phyloP scores from a whole-genome alignment of 2,113 vertebrate species.

The Tetraodon nigroviridis region DNA sequence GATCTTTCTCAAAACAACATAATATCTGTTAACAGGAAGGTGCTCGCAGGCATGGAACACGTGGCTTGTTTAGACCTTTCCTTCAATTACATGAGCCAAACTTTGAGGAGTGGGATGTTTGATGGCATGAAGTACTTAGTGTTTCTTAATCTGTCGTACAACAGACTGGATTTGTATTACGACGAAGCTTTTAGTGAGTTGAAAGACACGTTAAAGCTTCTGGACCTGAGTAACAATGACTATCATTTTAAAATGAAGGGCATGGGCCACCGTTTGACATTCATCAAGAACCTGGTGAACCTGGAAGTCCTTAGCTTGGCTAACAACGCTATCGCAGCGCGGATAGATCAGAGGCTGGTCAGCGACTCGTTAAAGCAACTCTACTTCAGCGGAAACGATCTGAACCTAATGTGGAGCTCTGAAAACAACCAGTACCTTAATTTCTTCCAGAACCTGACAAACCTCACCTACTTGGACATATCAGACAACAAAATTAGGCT shows the following conservation, averaged over 20 bases:
- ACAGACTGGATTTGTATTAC: conserved; percentile 78
- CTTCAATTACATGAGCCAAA: conserved; percentile 77
- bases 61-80: conserved; percentile 76
- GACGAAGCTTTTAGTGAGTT: conserved; percentile 65
- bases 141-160: conserved; percentile 74
- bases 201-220: conserved; percentile 62
- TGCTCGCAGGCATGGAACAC: conserved; percentile 72
- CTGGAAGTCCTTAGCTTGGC: conserved; percentile 72
- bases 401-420: conserved; percentile 72
- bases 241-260: conserved; percentile 77
- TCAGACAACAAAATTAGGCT: conserved; percentile 69
- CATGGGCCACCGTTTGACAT: conserved; percentile 74
- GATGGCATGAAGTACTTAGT: conserved; percentile 49
- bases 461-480: conserved; percentile 72
- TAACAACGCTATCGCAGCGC: conserved; percentile 72
- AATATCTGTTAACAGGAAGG: conserved; percentile 47
- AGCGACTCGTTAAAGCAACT: conserved; percentile 72
- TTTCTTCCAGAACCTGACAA: conserved; percentile 75
- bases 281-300: conserved; percentile 59
- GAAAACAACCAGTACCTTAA: conserved; percentile 60
- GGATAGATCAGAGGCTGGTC: conserved; percentile 61
- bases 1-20: conserved; percentile 79
- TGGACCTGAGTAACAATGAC: conserved; percentile 76
- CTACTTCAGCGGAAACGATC: conserved; percentile 69
- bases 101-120: conserved; percentile 61